Evolutionary conservation across 2,113 vertebrate species (phyloP), one percentile per base, ranked within the genome.

Genomic region (Rhombomys opimus): DNA sequence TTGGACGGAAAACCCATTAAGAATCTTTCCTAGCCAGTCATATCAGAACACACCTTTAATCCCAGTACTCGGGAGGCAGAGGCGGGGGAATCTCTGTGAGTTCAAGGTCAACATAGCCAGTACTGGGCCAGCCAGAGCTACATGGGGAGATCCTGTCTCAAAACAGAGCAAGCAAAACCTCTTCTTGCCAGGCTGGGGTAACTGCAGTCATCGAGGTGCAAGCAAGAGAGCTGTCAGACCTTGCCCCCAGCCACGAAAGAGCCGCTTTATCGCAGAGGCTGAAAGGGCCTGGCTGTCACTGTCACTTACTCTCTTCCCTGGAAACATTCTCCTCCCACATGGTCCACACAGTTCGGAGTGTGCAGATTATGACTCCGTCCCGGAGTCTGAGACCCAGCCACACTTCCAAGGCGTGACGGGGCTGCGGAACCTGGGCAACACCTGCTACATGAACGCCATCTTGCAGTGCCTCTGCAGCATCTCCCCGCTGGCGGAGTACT

Each of bases 361-460:
- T 70, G 2, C 94, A 30, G 89, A 93, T 18, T 27, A 68, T 67
- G 84, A 86, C 5, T 12, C 27, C n/a, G 67, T 18, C 2, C 68
- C 93, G 12, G n/a, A 97, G 2, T 6, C 11, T 0, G 93, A 78
- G 94, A 13, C 0, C 0, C 86, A 91, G 59, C 95, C 82, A 27
- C 95, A 25, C 7, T 3, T 35, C 2, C 94, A 97, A 3, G 98
- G 98, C 3, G 98, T 99, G 30, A 99, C 99, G 0, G 99, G 99
- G 75, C 98, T 99, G 82, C 96, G 97, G 9, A 99, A 99, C 94
- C 96, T 98, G 22, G 99, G 99, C 67, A 99, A 99, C 98, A 99
- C 99, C 0, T 99, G 99, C 98, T 99, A 99, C 97, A 97, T 99
- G 97, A 99, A 99, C 0, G 98, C 99, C 0, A 97, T 99, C 41